A percentile compares a stretch with the other conserved stretches of the same genome.
phyloP scores from a whole-genome alignment of 92 coral and sea anemone genomes.

The Scolanthus callimorphus region DNA sequence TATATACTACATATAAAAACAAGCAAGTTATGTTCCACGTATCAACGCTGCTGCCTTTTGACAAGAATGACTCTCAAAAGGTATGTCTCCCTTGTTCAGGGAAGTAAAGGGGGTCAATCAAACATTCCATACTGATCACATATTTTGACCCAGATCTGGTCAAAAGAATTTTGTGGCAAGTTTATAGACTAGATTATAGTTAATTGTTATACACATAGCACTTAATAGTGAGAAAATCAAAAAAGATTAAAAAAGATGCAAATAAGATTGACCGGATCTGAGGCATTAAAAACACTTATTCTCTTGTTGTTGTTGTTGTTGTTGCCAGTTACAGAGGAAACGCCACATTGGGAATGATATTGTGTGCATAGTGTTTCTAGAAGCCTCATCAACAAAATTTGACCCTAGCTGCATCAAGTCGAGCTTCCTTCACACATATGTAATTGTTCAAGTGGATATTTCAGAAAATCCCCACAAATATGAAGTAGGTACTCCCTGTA shows the following conservation, averaged over 20 bases:
- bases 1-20: constrained; percentile 66
- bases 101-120: background rate
- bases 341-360: constrained; percentile 97
- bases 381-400: constrained; percentile 69
- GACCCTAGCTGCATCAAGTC: constrained; percentile 94
- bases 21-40: constrained; percentile 94
- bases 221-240: too few relatives aligned
- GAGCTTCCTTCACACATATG: constrained; percentile 85
- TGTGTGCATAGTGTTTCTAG: constrained; percentile 87
- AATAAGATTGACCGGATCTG: too few relatives aligned
- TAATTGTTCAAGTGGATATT: constrained; percentile 79
- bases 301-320: too few relatives aligned
- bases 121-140: too few relatives aligned
- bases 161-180: too few relatives aligned
- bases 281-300: too few relatives aligned
- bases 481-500: constrained; percentile 53
- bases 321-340: constrained; percentile 93
- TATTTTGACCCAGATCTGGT: too few relatives aligned
- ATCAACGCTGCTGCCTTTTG: constrained; percentile 90
- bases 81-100: constrained; percentile 26
- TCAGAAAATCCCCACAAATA: constrained; percentile 49
- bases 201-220: too few relatives aligned
- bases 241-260: too few relatives aligned
- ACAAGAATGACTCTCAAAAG: constrained; percentile 72
- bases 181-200: too few relatives aligned